Conservation (phyloP, 2,888 invertebrate genomes). For the Agrochola circellaris region DNA sequence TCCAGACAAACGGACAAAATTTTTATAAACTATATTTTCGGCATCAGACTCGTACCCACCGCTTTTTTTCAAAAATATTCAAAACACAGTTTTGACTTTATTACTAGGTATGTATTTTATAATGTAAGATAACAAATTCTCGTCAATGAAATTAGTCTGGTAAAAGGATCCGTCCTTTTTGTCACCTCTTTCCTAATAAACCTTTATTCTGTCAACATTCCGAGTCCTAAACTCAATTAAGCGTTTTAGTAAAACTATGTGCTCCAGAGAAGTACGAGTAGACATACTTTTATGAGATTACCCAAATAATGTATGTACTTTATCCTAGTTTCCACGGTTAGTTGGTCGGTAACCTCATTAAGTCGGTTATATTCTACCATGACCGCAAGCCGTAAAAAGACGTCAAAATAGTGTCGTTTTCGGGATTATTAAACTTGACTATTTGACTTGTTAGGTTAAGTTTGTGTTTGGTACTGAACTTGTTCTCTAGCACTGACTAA, state of each 20-base stretch:
- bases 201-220: not conserved
- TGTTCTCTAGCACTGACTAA: not conserved
- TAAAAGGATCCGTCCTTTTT: not conserved
- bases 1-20: not conserved
- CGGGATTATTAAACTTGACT: not conserved
- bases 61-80: not conserved
- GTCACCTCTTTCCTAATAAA: no score
- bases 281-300: not conserved
- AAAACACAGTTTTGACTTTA: not conserved
- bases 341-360: not conserved
- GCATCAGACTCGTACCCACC: not conserved
- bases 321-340: not conserved
- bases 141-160: not conserved
- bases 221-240: slow-evolving; percentile 10
- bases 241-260: not conserved
- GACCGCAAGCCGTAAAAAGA: not conserved
- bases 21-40: not conserved
- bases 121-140: not conserved
- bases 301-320: not conserved
- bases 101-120: not conserved
- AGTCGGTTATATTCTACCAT: not conserved
- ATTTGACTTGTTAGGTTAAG: not conserved
- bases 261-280: not conserved
- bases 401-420: not conserved
- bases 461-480: not conserved